phyloP scores from a whole-genome alignment of 1,140 invertebrate genomes.

The Venturia canescens region DNA sequence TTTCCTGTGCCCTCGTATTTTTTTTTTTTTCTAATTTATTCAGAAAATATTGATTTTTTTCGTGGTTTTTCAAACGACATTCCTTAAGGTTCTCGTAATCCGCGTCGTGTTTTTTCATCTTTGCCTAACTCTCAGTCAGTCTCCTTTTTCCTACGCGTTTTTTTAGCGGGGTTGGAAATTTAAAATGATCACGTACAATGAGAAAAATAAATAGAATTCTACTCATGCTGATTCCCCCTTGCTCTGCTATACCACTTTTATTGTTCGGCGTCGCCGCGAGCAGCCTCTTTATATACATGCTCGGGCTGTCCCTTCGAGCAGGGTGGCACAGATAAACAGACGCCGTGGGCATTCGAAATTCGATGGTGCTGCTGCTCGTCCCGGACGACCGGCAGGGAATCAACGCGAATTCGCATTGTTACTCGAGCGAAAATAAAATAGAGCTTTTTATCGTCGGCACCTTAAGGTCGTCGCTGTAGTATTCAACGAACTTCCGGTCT shows the following conservation, averaged over 20 bases:
- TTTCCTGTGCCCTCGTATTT: too few species aligned
- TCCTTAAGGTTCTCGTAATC: too few species aligned
- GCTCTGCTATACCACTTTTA: neutral
- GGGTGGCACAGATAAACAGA: conserved; percentile 4
- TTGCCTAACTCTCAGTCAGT: too few species aligned
- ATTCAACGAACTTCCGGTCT: conserved; percentile 24
- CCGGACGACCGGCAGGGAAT: neutral
- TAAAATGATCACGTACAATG: neutral
- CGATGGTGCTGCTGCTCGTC: neutral
- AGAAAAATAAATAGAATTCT: conserved; percentile 8
- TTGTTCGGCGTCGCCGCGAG: neutral
- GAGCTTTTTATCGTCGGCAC: conserved; percentile 11
- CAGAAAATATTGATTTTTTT: too few species aligned
- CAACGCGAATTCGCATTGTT: neutral
- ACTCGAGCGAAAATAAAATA: conserved; percentile 16
- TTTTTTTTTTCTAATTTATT: too few species aligned
- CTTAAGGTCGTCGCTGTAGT: neutral
- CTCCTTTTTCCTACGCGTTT: too few species aligned
- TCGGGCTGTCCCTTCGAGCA: neutral
- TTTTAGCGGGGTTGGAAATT: neutral
- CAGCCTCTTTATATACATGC: neutral
- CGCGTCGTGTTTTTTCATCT: too few species aligned
- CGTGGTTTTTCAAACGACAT: too few species aligned
- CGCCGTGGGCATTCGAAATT: conserved; percentile 17
- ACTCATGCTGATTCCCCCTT: neutral